phyloP scores from a whole-genome alignment of 2,797 vertebrate species.

The Thamnophis elegans region DNA sequence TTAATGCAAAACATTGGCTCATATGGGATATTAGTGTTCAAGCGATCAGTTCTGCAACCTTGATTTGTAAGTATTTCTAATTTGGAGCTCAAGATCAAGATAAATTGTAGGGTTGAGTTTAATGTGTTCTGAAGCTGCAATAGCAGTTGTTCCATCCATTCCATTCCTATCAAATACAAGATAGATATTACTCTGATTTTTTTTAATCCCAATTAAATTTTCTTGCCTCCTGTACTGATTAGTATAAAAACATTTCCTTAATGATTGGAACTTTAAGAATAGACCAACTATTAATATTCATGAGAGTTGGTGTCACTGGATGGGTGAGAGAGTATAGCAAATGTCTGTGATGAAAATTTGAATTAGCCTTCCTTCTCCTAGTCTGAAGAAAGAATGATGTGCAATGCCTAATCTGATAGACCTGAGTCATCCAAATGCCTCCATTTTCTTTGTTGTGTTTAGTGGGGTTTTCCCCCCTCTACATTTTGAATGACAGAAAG shows the following conservation, averaged over 20 bases:
- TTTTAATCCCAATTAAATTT: background rate
- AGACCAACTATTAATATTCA: background rate
- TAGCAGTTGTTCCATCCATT: background rate
- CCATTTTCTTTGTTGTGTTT: background rate
- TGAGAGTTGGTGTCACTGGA: background rate
- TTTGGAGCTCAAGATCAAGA: constrained; percentile 44
- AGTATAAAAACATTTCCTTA: background rate
- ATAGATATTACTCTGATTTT: background rate
- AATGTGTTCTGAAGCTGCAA: background rate
- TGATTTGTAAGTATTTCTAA: constrained; percentile 53
- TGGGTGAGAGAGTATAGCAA: background rate
- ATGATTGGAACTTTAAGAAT: background rate
- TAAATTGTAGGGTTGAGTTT: constrained; percentile 48
- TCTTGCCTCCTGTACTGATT: background rate
- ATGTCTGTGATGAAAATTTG: background rate
- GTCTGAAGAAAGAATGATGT: background rate
- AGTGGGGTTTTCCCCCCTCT: background rate
- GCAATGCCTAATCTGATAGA: background rate
- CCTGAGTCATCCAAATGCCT: background rate
- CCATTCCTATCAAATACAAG: background rate
- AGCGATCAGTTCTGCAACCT: constrained; percentile 40
- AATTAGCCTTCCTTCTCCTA: background rate
- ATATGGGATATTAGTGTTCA: constrained; percentile 32
- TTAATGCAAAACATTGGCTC: constrained; percentile 56
- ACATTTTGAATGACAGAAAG: background rate